A percentile compares a stretch with the other conserved stretches of the same genome.
These are phyloP conservation scores for Lordiphosa clarofinis DNA, from an alignment of 1,140 invertebrate genomes.

Conservation along the genomic window DNA sequence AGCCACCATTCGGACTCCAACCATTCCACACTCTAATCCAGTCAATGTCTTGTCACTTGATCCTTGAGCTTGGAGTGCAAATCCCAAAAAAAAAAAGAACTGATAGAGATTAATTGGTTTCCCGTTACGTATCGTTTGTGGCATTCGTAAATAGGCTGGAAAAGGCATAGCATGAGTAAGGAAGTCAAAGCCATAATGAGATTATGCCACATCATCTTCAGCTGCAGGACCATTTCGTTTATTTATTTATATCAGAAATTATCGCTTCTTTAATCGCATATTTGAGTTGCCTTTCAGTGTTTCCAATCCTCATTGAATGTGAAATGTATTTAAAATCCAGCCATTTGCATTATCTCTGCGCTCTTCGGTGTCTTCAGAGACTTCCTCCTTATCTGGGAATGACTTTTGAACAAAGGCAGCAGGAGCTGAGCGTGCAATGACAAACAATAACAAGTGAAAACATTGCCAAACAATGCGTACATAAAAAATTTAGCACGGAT, in stretches of 20 bases:
- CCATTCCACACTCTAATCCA: constrained; percentile 50
- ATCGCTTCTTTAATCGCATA: constrained; percentile 62
- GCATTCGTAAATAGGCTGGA: constrained; percentile 23
- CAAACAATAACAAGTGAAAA: constrained; percentile 31
- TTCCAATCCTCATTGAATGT: constrained; percentile 52
- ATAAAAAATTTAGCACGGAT: constrained; percentile 63
- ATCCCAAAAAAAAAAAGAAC: constrained; percentile 27
- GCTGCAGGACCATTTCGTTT: constrained; percentile 14
- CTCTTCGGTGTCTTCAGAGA: constrained; percentile 48
- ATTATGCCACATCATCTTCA: constrained; percentile 50
- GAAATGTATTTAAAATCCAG: constrained; percentile 35
- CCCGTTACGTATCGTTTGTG: constrained; percentile 47
- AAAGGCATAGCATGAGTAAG: too few species aligned
- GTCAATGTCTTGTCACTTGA: constrained; percentile 75
- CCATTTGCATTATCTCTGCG: constrained; percentile 57
- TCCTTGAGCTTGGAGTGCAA: constrained; percentile 35
- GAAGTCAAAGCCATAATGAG: constrained; percentile 36
- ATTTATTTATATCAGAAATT: constrained; percentile 68
- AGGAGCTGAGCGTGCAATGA: constrained; percentile 20
- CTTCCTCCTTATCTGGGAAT: constrained; percentile 42
- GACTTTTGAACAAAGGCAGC: constrained; percentile 21
- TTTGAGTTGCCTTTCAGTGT: constrained; percentile 4
- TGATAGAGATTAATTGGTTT: constrained; percentile 78
- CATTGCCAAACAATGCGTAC: constrained; percentile 27
- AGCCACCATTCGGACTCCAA: constrained; percentile 33